These are phyloP conservation scores for Neogobius melanostomus DNA, from an alignment of 2,113 vertebrate species.

Conservation along the genomic window DNA sequence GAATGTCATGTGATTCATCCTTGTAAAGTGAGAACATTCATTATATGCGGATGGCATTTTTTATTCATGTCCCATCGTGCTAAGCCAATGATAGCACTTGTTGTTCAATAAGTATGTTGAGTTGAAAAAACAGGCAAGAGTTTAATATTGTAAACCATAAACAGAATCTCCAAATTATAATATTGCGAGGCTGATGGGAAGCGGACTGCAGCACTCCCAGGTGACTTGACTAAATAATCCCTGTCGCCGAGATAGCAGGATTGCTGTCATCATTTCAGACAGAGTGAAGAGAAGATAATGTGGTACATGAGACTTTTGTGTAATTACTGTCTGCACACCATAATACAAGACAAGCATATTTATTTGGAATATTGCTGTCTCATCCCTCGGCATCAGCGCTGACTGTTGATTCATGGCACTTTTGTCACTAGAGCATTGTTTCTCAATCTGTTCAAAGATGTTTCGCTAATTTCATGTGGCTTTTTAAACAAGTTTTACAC, in stretches of 20 bases:
- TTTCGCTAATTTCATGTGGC: neutral
- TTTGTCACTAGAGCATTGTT: conserved; percentile 16
- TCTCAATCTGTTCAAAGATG: neutral
- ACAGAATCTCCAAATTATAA: neutral
- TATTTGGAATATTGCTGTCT: conserved; percentile 15
- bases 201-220: neutral
- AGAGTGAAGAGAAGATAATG: conserved; percentile 29
- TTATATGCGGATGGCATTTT: too few relatives aligned
- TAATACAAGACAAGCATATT: conserved; percentile 5
- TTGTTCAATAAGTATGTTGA: neutral
- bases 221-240: conserved; percentile 1
- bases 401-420: conserved; percentile 15
- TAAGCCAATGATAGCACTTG: too few relatives aligned
- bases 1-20: too few relatives aligned
- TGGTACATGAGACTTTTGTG: conserved; percentile 28
- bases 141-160: neutral
- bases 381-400: neutral
- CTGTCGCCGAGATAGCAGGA: neutral
- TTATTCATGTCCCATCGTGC: too few relatives aligned
- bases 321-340: conserved; percentile 26
- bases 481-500: too few relatives aligned
- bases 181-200: neutral
- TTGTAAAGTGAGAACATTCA: too few relatives aligned
- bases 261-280: conserved; percentile 26
- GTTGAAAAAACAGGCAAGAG: neutral